Conservation (phyloP, 2,888 invertebrate genomes). For the Pimpla rufipes region DNA sequence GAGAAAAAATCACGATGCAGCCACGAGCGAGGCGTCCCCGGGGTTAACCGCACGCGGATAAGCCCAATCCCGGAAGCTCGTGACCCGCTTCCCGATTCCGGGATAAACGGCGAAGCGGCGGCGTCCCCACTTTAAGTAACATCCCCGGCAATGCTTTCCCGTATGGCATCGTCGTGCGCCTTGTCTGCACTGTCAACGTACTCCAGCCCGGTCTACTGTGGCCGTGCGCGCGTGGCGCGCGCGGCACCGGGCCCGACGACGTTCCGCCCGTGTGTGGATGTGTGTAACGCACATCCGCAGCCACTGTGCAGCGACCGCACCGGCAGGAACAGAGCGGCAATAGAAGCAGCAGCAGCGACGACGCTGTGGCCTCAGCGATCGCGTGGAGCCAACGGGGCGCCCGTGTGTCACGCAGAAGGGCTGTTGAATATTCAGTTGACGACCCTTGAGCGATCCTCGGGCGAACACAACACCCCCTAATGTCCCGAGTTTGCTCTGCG, state of each 20-base stretch:
- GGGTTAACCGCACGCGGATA: neutral
- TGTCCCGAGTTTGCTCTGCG: constrained; percentile 45
- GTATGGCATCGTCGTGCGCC: constrained; percentile 2
- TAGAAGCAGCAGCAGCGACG: neutral
- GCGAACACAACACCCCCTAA: constrained; percentile 72
- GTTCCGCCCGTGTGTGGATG: constrained; percentile 38
- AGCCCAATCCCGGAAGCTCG: constrained; percentile 31
- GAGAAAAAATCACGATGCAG: neutral
- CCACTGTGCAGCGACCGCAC: constrained; percentile 65
- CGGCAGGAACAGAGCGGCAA: neutral
- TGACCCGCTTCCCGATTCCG: constrained; percentile 39
- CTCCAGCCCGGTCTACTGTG: neutral
- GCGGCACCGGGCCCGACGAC: neutral
- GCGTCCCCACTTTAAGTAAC: constrained; percentile 47
- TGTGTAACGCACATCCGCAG: constrained; percentile 51
- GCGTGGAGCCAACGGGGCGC: constrained; percentile 52
- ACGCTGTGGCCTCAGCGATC: constrained; percentile 39
- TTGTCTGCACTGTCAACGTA: constrained; percentile 26
- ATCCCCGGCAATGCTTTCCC: constrained; percentile 21
- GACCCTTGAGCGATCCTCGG: constrained; percentile 73
- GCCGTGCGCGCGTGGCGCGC: neutral
- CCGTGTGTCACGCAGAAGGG: constrained; percentile 73
- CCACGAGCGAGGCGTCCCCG: neutral
- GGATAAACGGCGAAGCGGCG: constrained; percentile 36
- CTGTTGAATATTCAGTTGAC: constrained; percentile 83